Conservation (phyloP, 2,888 invertebrate genomes). For the Drosophila siamana region DNA sequence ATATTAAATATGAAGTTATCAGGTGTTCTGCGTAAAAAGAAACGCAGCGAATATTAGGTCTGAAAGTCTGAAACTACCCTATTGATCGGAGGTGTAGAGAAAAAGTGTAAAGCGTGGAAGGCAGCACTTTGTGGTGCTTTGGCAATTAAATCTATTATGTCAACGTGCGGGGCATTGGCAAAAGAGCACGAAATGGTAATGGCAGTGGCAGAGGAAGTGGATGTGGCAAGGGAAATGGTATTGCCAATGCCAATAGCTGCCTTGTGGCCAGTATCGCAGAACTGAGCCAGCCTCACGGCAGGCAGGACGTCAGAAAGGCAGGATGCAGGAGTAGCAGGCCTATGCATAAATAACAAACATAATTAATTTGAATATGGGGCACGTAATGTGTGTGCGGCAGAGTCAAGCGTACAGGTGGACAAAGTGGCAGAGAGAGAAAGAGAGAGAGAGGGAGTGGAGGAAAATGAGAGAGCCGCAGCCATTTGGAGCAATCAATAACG, state of each 20-base stretch:
- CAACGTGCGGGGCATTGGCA: conserved; percentile 28
- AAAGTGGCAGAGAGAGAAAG: background rate
- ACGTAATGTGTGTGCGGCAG: conserved; percentile 40
- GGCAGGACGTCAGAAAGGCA: too few species aligned
- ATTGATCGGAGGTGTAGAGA: conserved; percentile 4
- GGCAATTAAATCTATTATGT: conserved; percentile 45
- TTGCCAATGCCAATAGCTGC: conserved; percentile 27
- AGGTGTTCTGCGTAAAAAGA: too few species aligned
- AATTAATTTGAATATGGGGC: conserved; percentile 75
- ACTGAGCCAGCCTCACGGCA: background rate
- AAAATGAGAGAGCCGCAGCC: conserved; percentile 4
- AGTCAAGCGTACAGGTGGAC: conserved; percentile 12
- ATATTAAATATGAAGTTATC: too few species aligned
- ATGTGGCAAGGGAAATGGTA: conserved; percentile 9
- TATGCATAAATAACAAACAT: conserved; percentile 78
- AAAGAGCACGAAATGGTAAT: conserved; percentile 44
- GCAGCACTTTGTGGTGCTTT: conserved; percentile 22
- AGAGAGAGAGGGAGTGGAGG: background rate
- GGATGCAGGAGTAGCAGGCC: conserved; percentile 25
- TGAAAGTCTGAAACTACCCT: too few species aligned
- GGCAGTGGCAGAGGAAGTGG: conserved; percentile 30
- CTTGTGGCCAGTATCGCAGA: conserved; percentile 23
- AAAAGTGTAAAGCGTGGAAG: background rate
- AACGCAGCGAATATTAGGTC: too few species aligned
- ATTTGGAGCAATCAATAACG: conserved; percentile 64